phyloP scores from a whole-genome alignment of 2,888 invertebrate species.

The Lysandra bellargus region DNA sequence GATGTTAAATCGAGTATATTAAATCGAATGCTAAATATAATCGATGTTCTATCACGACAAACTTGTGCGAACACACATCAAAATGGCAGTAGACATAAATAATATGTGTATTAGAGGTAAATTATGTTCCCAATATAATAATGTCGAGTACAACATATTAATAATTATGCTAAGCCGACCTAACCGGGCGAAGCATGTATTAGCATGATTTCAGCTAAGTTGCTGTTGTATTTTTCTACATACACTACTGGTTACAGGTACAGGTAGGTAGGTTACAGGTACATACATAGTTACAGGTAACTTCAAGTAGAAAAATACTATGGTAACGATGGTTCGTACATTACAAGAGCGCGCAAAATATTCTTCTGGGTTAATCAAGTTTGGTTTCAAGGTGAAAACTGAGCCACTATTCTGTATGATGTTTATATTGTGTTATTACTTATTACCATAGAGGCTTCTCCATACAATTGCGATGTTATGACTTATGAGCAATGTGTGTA shows the following conservation, averaged over 20 bases:
- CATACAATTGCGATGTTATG: conserved; percentile 21
- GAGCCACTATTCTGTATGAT: too few species aligned
- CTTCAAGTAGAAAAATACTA: too few species aligned
- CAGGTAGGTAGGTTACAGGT: too few species aligned
- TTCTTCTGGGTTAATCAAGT: too few species aligned
- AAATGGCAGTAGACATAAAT: conserved; percentile 25
- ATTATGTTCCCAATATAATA: background rate
- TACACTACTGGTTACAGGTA: too few species aligned
- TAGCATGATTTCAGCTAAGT: too few species aligned
- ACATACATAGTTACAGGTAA: too few species aligned
- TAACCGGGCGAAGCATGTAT: background rate
- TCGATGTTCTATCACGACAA: conserved; percentile 28
- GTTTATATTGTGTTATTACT: background rate
- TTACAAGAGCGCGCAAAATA: too few species aligned
- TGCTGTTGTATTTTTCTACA: too few species aligned
- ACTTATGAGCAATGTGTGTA: conserved; percentile 23
- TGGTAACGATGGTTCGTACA: too few species aligned
- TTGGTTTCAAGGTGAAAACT: too few species aligned
- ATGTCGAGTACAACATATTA: background rate
- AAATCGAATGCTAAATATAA: conserved; percentile 18
- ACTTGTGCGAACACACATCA: conserved; percentile 12
- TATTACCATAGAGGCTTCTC: conserved; percentile 13
- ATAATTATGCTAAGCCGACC: background rate
- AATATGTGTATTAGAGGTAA: conserved; percentile 3
- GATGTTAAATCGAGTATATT: conserved; percentile 14